Conservation (phyloP, 1,140 invertebrate species). For the Heliothis virescens region DNA sequence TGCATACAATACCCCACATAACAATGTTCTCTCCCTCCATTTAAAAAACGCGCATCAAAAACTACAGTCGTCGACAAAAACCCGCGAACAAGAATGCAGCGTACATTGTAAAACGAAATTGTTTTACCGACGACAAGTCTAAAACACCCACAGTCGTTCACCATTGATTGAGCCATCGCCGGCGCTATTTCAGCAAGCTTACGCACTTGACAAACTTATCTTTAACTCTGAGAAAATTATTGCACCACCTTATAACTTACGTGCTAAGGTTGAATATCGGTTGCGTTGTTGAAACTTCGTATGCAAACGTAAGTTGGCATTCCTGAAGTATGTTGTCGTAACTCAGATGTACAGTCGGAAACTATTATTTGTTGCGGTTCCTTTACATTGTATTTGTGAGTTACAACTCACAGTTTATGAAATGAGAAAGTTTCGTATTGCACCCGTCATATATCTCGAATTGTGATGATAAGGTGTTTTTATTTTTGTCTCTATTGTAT, state of each 20-base stretch:
- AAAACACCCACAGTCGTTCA: constrained; percentile 65
- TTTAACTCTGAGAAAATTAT: neutral
- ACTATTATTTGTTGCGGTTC: constrained; percentile 83
- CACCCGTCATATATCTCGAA: constrained; percentile 40
- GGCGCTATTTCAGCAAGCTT: constrained; percentile 72
- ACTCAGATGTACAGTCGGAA: constrained; percentile 78
- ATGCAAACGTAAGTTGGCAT: constrained; percentile 51
- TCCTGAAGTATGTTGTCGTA: constrained; percentile 76
- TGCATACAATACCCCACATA: neutral
- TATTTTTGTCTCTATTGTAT: constrained; percentile 19
- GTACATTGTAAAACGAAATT: constrained; percentile 79
- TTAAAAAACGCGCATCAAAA: neutral
- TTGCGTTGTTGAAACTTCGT: neutral
- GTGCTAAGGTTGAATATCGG: constrained; percentile 47
- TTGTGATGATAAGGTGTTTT: constrained; percentile 40
- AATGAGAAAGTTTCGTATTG: constrained; percentile 64
- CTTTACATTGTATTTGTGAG: constrained; percentile 77
- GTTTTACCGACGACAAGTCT: constrained; percentile 75
- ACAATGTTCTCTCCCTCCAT: neutral
- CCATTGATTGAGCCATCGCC: constrained; percentile 81
- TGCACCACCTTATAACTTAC: constrained; percentile 30
- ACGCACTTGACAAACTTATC: constrained; percentile 59
- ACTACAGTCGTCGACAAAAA: constrained; percentile 22
- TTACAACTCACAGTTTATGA: constrained; percentile 74
- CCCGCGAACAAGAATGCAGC: constrained; percentile 45